A percentile compares a stretch with the other conserved stretches of the same genome.
Conservation (phyloP, 2,797 vertebrate genomes). For the Gadopsis marmoratus region DNA sequence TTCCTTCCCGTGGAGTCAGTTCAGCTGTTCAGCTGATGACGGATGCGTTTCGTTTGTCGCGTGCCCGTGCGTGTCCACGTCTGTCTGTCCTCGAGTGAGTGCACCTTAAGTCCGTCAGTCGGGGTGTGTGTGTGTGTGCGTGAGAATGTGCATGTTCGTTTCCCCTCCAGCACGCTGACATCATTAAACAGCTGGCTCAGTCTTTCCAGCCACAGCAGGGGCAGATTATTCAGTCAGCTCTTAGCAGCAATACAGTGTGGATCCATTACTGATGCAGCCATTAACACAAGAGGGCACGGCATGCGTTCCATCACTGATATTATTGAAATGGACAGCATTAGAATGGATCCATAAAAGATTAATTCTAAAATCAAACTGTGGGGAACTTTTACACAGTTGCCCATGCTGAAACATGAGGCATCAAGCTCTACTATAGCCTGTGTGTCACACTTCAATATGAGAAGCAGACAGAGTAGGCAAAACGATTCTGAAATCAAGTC, state of each 20-base stretch:
- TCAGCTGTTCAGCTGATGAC: conserved; percentile 82
- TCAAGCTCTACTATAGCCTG: conserved; percentile 38
- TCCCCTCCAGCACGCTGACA: conserved; percentile 82
- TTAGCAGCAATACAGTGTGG: conserved; percentile 83
- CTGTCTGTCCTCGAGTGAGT: conserved; percentile 70
- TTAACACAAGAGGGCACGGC: conserved; percentile 79
- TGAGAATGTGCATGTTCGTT: conserved; percentile 51
- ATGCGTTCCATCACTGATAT: conserved; percentile 79
- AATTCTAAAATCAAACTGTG: conserved; percentile 67
- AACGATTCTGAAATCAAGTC: conserved; percentile 74
- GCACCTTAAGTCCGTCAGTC: conserved; percentile 57
- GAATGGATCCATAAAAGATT: conserved; percentile 81
- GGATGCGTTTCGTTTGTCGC: conserved; percentile 75
- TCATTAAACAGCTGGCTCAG: conserved; percentile 87
- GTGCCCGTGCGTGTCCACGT: conserved; percentile 52
- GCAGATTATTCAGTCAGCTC: conserved; percentile 86
- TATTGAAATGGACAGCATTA: conserved; percentile 82
- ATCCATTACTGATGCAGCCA: conserved; percentile 83
- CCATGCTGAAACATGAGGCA: conserved; percentile 54
- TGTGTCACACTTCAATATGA: conserved; percentile 69
- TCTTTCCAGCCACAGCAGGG: conserved; percentile 85
- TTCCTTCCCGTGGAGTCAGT: conserved; percentile 78
- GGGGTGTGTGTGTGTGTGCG: conserved; percentile 18
- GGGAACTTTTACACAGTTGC: conserved; percentile 53
- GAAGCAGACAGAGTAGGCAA: conserved; percentile 71